A percentile compares a stretch with the other conserved stretches of the same genome.
Evolutionary conservation across 1,140 invertebrate species (phyloP).

Genomic region (Drosophila kikkawai): DNA sequence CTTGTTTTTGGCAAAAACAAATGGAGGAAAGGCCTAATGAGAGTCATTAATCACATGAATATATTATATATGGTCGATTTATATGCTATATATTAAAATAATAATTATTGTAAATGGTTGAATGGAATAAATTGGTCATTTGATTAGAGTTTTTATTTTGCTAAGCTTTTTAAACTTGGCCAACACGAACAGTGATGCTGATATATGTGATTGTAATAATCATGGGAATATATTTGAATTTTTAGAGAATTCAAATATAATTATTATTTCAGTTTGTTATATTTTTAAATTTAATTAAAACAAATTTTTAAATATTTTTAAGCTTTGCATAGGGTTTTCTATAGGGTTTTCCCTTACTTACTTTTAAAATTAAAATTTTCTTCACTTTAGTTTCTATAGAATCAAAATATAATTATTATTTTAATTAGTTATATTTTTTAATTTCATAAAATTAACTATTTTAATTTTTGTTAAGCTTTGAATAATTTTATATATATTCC

Average conservation of each 20-base stretch:
- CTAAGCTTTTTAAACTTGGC: neutral
- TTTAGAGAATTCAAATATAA: neutral
- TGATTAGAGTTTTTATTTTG: neutral
- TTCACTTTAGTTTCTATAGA: neutral
- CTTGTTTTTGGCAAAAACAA: constrained; percentile 2
- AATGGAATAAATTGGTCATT: neutral
- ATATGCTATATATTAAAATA: neutral
- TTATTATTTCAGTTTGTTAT: neutral
- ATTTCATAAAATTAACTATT: too few relatives aligned
- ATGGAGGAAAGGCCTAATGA: neutral
- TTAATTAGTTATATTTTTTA: too few relatives aligned
- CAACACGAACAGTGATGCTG: neutral
- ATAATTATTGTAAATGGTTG: too few relatives aligned
- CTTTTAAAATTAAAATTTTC: too few relatives aligned
- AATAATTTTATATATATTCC: too few relatives aligned
- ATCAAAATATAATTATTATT: neutral
- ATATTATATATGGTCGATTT: neutral
- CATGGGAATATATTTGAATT: neutral
- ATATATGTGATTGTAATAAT: neutral
- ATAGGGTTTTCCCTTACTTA: too few relatives aligned
- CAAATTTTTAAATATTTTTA: too few relatives aligned
- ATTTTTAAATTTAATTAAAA: too few relatives aligned
- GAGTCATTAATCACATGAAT: neutral
- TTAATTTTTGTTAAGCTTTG: too few relatives aligned
- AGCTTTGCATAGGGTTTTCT: too few relatives aligned